A percentile compares a stretch with the other conserved stretches of the same genome.
Conservation (phyloP, 1,140 invertebrate genomes). For the Aphelenchoides fujianensis region DNA sequence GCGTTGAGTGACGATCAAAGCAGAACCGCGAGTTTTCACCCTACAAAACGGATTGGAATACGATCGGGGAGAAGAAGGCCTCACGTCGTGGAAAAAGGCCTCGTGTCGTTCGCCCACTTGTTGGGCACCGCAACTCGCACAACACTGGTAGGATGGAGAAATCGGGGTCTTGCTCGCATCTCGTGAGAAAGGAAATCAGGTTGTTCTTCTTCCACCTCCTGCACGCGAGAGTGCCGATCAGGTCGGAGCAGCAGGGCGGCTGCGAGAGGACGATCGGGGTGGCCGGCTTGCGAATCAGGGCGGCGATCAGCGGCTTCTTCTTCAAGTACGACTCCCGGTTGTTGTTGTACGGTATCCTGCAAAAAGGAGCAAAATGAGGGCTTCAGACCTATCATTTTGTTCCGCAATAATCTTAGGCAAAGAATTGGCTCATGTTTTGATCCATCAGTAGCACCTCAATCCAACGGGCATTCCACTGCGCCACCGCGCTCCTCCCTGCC, state of each 20-base stretch:
- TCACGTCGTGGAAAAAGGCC: constrained; percentile 17
- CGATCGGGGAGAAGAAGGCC: neutral
- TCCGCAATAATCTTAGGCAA: neutral
- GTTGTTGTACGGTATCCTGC: neutral
- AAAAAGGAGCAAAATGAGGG: neutral
- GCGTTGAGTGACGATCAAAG: constrained; percentile 23
- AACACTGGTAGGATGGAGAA: constrained; percentile 10
- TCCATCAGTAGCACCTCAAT: neutral
- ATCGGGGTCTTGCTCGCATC: constrained; percentile 5
- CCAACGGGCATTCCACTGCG: constrained; percentile 4
- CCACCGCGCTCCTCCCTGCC: neutral
- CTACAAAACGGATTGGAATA: too few relatives aligned
- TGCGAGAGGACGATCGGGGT: neutral
- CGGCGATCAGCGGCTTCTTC: neutral
- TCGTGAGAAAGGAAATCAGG: neutral
- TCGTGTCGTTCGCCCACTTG: neutral
- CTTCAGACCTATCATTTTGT: neutral
- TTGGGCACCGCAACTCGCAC: neutral
- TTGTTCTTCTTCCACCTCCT: constrained; percentile 13
- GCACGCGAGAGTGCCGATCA: constrained; percentile 14
- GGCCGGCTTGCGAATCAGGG: neutral
- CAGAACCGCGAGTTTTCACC: constrained; percentile 22
- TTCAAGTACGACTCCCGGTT: neutral
- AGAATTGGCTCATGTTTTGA: constrained; percentile 14
- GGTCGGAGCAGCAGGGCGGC: neutral